Base-by-base conservation (phyloP, 1,140 invertebrate genomes). In the Microplitis demolitor region DNA sequence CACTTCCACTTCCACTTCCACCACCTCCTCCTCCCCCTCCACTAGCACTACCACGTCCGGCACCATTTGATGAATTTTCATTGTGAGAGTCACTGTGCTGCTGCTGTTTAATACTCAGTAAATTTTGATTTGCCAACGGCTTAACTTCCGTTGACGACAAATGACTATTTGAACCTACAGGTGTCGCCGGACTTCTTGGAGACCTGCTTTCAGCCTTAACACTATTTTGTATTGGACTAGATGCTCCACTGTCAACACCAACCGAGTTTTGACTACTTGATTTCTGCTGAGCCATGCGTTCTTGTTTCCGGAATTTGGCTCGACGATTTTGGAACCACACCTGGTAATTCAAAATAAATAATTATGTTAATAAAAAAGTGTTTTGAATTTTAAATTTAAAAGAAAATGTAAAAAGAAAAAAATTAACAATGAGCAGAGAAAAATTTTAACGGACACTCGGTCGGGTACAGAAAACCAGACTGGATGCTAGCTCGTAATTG, bases 301-400 rank as follows among this genome's bases (percentile, higher is more conserved):
- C 96, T 82, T 98, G 96, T 87, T 98, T 98, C 24, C 97, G 89
- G 81, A 97, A 96, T 85, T 97, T 98, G 0, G 96, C 96, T 51
- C 96, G 88, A 58, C 96, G 88, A 82, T 97, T 98, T 88, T 97
- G 96, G 83, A 98, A 98, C 96, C 96, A 97, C 0, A 97, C 96
- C 95, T 97, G 88, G 24, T 66, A 89, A 74, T 73, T 76, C 66
- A 70, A 75, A 71, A 24, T 24, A 24, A 24, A 24, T 24, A 24
- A 24, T 24, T 24, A 24, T 24, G 24, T 24, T 24, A 24, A 50
- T 9, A 50, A 50, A 50, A 50, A 50, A 1, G 45, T 50, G 6
- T 50, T 6, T 9, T 9, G 6, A 13, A 50, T 1, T 9, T 9
- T 9, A 50, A 50, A 50, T 50, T 50, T 50, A 9, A 9, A 6